phyloP scores from a whole-genome alignment of 2,888 invertebrate genomes.

The Apotomis capreana region DNA sequence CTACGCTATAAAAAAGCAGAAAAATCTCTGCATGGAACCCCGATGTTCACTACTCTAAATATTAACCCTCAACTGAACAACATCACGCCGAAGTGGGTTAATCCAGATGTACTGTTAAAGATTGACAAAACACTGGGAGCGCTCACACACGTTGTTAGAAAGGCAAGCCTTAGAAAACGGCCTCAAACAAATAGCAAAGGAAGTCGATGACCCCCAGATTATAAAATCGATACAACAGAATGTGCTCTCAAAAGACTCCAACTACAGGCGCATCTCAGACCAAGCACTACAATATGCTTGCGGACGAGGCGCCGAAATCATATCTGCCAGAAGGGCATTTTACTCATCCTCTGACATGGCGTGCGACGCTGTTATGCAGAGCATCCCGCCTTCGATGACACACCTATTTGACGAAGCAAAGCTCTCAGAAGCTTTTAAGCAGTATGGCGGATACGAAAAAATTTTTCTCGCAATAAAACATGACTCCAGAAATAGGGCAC shows the following conservation, averaged over 20 bases:
- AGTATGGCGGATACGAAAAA: slow-evolving; percentile 42
- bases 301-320: background rate
- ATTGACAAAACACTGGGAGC: background rate
- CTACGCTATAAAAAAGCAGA: background rate
- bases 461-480: slow-evolving; percentile 42
- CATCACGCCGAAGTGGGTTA: background rate
- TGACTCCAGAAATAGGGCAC: background rate
- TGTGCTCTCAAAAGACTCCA: background rate
- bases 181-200: background rate
- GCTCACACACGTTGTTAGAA: background rate
- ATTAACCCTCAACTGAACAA: background rate
- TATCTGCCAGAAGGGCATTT: background rate
- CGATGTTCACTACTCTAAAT: background rate
- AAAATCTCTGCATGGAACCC: background rate
- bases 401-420: slow-evolving; percentile 43
- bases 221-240: background rate
- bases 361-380: slow-evolving; percentile 29
- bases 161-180: background rate
- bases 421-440: slow-evolving; percentile 40
- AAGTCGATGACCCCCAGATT: background rate
- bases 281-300: background rate
- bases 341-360: background rate
- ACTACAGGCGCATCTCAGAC: background rate
- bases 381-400: slow-evolving; percentile 43
- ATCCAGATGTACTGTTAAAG: background rate